Evolutionary conservation across 2,888 invertebrate species (phyloP).

Genomic region (Eumerus sabulonum): DNA sequence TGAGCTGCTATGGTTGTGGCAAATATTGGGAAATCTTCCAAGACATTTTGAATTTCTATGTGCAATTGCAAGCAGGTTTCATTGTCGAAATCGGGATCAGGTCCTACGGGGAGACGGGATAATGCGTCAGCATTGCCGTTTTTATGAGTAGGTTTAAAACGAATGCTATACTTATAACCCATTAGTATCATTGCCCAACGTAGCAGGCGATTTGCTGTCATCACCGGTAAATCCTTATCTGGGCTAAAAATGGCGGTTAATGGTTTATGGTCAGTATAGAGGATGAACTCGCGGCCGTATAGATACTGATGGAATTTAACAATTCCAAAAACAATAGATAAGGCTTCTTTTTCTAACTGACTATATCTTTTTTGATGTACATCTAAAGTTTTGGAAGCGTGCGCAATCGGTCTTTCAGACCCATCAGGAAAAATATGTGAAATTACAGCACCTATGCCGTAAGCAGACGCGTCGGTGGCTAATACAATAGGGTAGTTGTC

Average conservation of each 20-base stretch:
- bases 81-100: no score
- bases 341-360: conserved; percentile 30
- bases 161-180: neutral
- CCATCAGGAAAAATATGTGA: conserved; percentile 21
- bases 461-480: no score
- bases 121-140: no score
- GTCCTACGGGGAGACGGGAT: no score
- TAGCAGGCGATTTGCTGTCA: conserved; percentile 15
- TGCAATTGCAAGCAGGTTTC: no score
- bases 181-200: conserved; percentile 45
- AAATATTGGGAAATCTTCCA: no score
- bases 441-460: conserved; percentile 31
- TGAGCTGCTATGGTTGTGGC: no score
- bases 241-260: conserved; percentile 49
- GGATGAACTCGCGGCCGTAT: conserved; percentile 74
- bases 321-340: conserved; percentile 29
- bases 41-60: no score
- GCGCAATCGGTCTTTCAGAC: no score
- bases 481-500: no score
- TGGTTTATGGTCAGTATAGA: conserved; percentile 76
- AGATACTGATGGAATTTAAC: conserved; percentile 27
- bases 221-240: conserved; percentile 28
- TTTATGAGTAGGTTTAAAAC: no score
- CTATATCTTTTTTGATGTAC: conserved; percentile 29
- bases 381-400: conserved; percentile 29